phyloP scores from a whole-genome alignment of 1,140 invertebrate species.

The Drosophila watanabei region DNA sequence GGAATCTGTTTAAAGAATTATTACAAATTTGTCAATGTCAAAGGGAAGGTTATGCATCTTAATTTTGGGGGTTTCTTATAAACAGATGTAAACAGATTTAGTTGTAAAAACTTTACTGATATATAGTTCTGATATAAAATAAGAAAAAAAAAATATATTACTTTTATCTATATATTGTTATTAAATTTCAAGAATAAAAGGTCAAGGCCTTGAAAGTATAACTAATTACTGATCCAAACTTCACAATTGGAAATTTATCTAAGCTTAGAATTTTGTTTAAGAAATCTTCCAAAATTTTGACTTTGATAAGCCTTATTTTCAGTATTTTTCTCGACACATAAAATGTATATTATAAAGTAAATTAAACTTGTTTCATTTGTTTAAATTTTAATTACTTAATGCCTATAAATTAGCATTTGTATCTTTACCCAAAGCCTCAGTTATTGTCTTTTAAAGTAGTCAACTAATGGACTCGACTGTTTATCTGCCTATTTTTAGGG shows the following conservation, averaged over 20 bases:
- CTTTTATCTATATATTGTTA: too few species aligned
- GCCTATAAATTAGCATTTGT: neutral
- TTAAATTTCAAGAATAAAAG: neutral
- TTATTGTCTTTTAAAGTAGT: neutral
- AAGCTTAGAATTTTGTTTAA: neutral
- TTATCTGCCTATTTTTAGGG: constrained; percentile 9
- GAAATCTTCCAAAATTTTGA: too few species aligned
- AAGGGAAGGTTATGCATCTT: neutral
- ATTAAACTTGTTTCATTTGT: neutral
- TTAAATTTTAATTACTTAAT: neutral
- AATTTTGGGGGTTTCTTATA: neutral
- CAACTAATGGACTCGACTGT: constrained; percentile 29
- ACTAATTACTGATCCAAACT: neutral
- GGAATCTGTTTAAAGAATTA: neutral
- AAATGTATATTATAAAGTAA: neutral
- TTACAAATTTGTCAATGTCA: constrained; percentile 29
- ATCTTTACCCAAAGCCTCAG: neutral
- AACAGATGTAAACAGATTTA: neutral
- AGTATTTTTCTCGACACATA: too few species aligned
- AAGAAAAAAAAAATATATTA: neutral
- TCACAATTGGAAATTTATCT: neutral
- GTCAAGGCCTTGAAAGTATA: neutral
- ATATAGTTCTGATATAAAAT: neutral
- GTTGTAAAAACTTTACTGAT: neutral
- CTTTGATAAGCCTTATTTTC: neutral